Evolutionary conservation across 2,113 vertebrate genomes (phyloP), one percentile per base, ranked within the genome.

Genomic region (Dipodomys spectabilis): DNA sequence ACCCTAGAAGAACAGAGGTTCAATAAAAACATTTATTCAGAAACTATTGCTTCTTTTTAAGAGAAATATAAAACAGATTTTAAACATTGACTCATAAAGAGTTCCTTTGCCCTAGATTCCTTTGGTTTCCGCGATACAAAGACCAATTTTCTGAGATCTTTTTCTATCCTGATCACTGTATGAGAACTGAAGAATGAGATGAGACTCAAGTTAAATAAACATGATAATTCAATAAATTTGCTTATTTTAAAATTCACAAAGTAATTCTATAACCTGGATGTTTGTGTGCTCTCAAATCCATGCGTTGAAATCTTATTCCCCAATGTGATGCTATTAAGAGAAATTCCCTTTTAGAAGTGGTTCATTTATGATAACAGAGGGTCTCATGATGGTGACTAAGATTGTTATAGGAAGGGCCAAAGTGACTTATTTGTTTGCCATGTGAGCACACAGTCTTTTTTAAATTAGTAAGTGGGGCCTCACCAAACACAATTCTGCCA

Each of bases 41-140:
- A 87, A 92, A 45, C 18, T 16, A 62, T 86, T 88, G 57, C 18
- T 39, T 75, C 12, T 91, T 82, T 18, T 75, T 92, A 79, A 86
- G 28, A 13, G 16, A 82, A 79, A 69, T 27, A 1, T 68, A 73
- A 49, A 68, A 92, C 20, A n/a, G 20, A 87, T 73, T 18, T 87
- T 78, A 72, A 92, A 53, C 73, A 74, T 27, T 6, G 16, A 77
- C 39, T 45, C 28, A 27, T 72, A 87, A 57, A 90, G 23, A 27
- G 1, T 57, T 72, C 25, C 53, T 81, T 57, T 57, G 30, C 90
- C 16, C 11, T 84, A 6, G 27, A 71, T 77, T 84, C 80, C 25
- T 68, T 86, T 3, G 22, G 28, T 71, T 9, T 72, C 5, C 12
- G 49, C 74, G 39, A 30, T 27, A 49, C 0, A 64, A 8, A 25